These are phyloP conservation scores for Diploscapter pachys DNA, from an alignment of 1,140 invertebrate genomes.

Conservation along the genomic window DNA sequence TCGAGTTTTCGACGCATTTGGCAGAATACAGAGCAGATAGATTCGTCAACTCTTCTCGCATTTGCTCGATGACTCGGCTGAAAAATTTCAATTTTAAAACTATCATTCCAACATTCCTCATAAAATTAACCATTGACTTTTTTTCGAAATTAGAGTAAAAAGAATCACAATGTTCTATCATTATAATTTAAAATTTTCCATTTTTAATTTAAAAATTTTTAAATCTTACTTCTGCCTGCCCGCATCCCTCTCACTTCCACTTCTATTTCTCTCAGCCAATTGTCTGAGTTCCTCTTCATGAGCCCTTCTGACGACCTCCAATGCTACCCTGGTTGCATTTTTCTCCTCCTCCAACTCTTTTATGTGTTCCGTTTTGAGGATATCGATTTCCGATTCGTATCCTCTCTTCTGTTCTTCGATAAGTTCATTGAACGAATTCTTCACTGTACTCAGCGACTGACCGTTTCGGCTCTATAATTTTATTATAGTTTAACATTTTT, in stretches of 20 bases:
- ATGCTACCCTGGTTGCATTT: constrained; percentile 63
- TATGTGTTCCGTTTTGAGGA: constrained; percentile 44
- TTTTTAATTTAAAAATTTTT: neutral
- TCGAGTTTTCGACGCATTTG: constrained; percentile 83
- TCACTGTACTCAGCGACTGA: constrained; percentile 37
- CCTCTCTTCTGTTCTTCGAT: constrained; percentile 39
- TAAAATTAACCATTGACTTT: no score
- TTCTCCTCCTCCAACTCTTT: constrained; percentile 56
- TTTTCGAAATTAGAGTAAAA: no score
- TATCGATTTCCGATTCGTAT: constrained; percentile 44
- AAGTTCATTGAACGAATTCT: constrained; percentile 42
- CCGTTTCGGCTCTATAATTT: constrained; percentile 25
- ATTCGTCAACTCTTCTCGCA: constrained; percentile 78
- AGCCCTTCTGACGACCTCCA: constrained; percentile 86
- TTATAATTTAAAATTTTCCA: no score
- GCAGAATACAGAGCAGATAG: constrained; percentile 83
- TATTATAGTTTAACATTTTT: no score
- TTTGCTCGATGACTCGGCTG: constrained; percentile 65
- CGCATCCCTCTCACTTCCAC: constrained; percentile 13
- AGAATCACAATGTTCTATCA: no score
- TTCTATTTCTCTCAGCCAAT: constrained; percentile 63
- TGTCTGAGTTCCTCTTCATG: constrained; percentile 84
- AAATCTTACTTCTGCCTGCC: constrained; percentile 15
- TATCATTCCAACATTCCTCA: no score
- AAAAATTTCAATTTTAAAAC: no score